phyloP scores from a whole-genome alignment of 2,797 vertebrate genomes.

The Hyperoplus immaculatus region DNA sequence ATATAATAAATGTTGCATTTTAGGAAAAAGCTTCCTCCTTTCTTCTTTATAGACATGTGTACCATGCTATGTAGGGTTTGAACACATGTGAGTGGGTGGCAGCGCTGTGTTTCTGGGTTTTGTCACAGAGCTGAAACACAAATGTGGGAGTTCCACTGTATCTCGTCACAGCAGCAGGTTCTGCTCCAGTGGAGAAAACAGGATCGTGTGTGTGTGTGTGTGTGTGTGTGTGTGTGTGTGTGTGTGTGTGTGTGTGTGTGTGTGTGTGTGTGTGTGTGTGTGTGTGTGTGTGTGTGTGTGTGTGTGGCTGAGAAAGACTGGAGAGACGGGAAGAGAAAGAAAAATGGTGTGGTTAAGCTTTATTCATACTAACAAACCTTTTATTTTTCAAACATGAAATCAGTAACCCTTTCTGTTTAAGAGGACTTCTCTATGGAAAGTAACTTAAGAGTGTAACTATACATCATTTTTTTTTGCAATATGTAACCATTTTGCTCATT shows the following conservation, averaged over 20 bases:
- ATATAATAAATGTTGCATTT: neutral
- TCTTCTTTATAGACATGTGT: neutral
- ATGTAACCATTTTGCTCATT: neutral
- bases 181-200: constrained; percentile 60
- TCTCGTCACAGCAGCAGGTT: constrained; percentile 65
- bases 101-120: constrained; percentile 51
- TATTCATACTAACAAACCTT: too few relatives aligned
- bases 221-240: constrained; percentile 9
- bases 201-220: constrained; percentile 33
- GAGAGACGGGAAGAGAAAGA: too few relatives aligned
- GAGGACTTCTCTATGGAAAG: neutral
- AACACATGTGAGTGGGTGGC: constrained; percentile 52
- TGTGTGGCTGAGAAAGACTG: too few relatives aligned
- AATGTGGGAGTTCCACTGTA: constrained; percentile 66
- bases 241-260: neutral
- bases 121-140: constrained; percentile 59
- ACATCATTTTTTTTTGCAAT: neutral
- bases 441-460: neutral
- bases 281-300: neutral
- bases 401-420: neutral
- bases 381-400: neutral
- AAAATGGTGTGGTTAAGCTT: too few relatives aligned
- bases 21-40: neutral
- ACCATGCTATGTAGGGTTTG: neutral
- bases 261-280: neutral